These are phyloP conservation scores for Euura lappo DNA, from an alignment of 1,140 invertebrate genomes.

Conservation along the genomic window DNA sequence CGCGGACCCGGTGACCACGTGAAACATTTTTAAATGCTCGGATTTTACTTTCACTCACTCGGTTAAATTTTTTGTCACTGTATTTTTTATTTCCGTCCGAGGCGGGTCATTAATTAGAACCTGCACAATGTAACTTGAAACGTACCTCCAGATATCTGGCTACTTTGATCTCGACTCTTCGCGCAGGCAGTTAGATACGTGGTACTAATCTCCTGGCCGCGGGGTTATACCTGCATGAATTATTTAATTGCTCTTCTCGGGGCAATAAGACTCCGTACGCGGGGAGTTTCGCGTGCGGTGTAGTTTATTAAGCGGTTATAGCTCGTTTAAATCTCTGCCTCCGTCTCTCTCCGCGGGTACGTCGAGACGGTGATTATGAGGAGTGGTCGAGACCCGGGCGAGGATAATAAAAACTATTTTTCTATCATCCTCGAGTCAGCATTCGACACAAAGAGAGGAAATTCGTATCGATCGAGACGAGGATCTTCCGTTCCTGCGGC, in stretches of 20 bases:
- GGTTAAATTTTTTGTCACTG: too few species aligned
- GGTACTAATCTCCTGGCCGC: not conserved
- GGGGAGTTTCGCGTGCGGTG: not conserved
- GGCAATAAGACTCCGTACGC: not conserved
- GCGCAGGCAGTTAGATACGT: not conserved
- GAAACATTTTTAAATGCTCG: too few species aligned
- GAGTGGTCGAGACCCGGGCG: not conserved
- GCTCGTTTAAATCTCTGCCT: not conserved
- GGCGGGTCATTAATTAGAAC: too few species aligned
- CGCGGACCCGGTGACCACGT: too few species aligned
- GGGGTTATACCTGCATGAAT: not conserved
- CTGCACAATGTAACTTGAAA: not conserved
- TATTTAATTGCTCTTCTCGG: constrained; percentile 1
- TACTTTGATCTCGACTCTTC: not conserved
- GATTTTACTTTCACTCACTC: too few species aligned
- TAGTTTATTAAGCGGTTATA: constrained; percentile 1
- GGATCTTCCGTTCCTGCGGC: too few species aligned
- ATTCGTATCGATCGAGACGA: too few species aligned
- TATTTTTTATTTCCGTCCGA: too few species aligned
- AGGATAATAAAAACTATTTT: not conserved
- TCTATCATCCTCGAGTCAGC: too few species aligned
- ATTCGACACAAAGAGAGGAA: too few species aligned
- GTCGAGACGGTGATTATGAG: not conserved
- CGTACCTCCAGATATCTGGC: not conserved
- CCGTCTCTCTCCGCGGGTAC: not conserved